A percentile compares a stretch with the other conserved stretches of the same genome.
Conservation (phyloP, 2,113 vertebrate genomes). For the Girardinichthys multiradiatus region DNA sequence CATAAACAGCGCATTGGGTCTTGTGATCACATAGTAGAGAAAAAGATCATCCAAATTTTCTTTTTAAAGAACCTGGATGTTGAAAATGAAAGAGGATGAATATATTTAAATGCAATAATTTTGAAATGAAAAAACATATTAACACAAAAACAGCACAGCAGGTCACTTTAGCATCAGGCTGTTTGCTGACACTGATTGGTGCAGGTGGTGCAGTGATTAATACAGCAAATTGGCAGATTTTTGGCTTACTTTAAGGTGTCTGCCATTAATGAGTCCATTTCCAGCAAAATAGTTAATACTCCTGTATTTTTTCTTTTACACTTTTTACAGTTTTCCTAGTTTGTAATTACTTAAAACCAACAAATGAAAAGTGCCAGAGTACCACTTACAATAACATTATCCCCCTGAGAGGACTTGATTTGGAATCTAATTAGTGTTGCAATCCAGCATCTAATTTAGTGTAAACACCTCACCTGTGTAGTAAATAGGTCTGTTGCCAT, state of each 20-base stretch:
- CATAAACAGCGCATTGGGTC: slow-evolving; percentile 28
- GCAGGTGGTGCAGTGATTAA: slow-evolving; percentile 41
- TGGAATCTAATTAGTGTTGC: slow-evolving; percentile 15
- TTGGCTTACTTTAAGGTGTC: slow-evolving; percentile 34
- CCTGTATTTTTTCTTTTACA: background rate
- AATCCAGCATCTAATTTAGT: slow-evolving; percentile 24
- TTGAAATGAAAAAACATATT: background rate
- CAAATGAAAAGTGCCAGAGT: slow-evolving; percentile 14
- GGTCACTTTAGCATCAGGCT: slow-evolving; percentile 26
- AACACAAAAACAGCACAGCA: background rate
- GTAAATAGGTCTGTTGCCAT: slow-evolving; percentile 18
- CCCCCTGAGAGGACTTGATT: slow-evolving; percentile 16
- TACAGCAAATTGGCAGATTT: slow-evolving; percentile 30
- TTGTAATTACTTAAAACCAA: slow-evolving; percentile 43
- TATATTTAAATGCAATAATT: background rate
- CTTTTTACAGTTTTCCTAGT: slow-evolving; percentile 35
- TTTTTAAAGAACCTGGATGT: background rate
- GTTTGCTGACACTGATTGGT: slow-evolving; percentile 35
- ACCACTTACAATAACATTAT: slow-evolving; percentile 14
- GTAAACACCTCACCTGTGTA: background rate
- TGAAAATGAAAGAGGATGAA: background rate
- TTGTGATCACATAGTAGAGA: background rate
- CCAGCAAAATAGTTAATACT: slow-evolving; percentile 48
- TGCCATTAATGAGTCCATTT: slow-evolving; percentile 47
- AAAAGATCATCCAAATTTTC: background rate